Conservation (phyloP, 2,888 invertebrate genomes). For the Cylindroiulus punctatus region DNA sequence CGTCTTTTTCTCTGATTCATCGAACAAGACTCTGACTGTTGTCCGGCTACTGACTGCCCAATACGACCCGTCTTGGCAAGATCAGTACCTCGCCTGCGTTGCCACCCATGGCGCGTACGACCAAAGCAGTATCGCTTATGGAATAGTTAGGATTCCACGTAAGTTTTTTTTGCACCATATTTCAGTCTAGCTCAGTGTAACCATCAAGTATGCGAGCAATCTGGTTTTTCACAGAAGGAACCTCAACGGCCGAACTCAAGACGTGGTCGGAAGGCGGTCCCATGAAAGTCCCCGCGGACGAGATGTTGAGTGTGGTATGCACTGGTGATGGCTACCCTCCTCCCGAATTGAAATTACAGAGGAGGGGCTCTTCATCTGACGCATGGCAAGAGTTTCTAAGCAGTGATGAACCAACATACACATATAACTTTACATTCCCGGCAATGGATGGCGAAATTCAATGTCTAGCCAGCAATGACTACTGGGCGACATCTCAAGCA, state of each 20-base stretch:
- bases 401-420: neutral
- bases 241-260: neutral
- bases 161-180: neutral
- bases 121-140: neutral
- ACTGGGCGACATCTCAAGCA: neutral
- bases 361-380: neutral
- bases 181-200: neutral
- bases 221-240: neutral
- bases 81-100: neutral
- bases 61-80: neutral
- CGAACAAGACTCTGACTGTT: neutral
- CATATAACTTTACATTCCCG: neutral
- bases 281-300: neutral
- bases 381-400: neutral
- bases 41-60: neutral
- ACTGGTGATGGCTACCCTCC: neutral
- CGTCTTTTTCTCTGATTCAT: neutral
- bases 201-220: neutral
- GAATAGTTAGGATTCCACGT: neutral
- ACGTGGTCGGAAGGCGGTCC: neutral
- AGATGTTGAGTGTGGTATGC: neutral
- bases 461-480: constrained; percentile 10
- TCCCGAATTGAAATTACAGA: neutral
- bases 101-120: neutral
- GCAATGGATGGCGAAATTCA: neutral